phyloP scores from a whole-genome alignment of 2,888 invertebrate species.

The Caenorhabditis virilis region DNA sequence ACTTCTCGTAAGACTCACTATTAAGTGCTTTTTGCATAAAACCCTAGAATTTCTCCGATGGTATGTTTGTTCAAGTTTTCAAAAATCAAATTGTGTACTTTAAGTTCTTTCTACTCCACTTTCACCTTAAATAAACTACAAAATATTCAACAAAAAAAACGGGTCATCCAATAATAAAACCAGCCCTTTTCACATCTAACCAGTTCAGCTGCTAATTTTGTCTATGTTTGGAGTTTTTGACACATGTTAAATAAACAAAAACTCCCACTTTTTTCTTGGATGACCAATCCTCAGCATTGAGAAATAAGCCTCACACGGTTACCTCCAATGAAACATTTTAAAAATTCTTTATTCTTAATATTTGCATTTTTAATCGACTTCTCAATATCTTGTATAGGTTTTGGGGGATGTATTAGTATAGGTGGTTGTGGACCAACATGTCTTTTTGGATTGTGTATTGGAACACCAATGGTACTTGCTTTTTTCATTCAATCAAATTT shows the following conservation, averaged over 20 bases:
- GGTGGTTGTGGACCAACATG: slow-evolving; percentile 39
- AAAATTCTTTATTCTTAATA: not conserved
- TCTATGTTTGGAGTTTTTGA: too few relatives aligned
- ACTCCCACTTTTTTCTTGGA: not conserved
- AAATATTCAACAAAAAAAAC: not conserved
- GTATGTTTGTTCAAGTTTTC: too few relatives aligned
- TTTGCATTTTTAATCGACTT: slow-evolving; percentile 1
- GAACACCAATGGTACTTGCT: slow-evolving; percentile 20
- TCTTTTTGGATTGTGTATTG: slow-evolving; percentile 41
- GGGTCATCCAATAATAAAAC: not conserved
- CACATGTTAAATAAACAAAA: too few relatives aligned
- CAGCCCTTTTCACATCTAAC: too few relatives aligned
- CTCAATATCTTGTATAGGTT: slow-evolving; percentile 6
- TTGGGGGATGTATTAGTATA: slow-evolving; percentile 36
- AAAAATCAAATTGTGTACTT: too few relatives aligned
- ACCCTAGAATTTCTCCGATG: too few relatives aligned
- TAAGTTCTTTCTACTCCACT: too few relatives aligned
- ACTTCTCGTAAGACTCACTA: too few relatives aligned
- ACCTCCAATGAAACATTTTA: not conserved
- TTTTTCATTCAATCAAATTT: slow-evolving; percentile 10
- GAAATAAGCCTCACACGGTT: not conserved
- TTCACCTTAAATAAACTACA: not conserved
- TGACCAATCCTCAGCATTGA: too few relatives aligned
- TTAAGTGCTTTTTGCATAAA: too few relatives aligned
- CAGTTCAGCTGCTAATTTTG: too few relatives aligned